These are phyloP conservation scores for Kryptopterus vitreolus DNA, from an alignment of 2,797 vertebrate species.

Conservation along the genomic window DNA sequence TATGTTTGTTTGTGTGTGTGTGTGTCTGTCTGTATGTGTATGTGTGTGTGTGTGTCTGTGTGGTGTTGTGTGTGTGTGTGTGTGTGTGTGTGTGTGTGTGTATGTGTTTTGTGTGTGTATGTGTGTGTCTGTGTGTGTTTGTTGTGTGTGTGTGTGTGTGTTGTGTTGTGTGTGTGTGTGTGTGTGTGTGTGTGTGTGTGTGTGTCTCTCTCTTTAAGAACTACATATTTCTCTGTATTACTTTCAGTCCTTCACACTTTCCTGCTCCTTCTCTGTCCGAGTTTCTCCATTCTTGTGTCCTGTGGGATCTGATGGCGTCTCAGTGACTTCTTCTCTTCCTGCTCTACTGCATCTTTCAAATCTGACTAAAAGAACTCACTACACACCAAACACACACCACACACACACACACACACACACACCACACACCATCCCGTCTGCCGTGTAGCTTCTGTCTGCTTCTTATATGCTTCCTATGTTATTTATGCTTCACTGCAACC, in stretches of 20 bases:
- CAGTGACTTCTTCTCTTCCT: background rate
- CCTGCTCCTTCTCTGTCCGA: background rate
- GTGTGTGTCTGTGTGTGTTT: no score
- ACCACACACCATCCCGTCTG: background rate
- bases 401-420: no score
- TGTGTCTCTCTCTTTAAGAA: background rate
- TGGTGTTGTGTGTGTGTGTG: no score
- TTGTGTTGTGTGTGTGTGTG: no score
- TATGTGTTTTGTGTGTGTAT: no score
- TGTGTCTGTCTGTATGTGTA: no score
- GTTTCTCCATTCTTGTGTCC: background rate
- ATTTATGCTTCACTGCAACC: background rate
- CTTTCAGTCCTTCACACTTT: constrained; percentile 3
- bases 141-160: no score
- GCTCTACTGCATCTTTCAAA: background rate
- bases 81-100: no score
- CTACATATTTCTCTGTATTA: background rate
- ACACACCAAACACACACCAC: no score
- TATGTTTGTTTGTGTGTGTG: no score
- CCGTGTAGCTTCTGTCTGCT: background rate
- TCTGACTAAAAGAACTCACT: background rate
- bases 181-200: no score
- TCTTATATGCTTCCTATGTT: background rate
- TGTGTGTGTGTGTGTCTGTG: no score
- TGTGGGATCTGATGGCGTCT: background rate